Evolutionary conservation across 2,888 invertebrate species (phyloP), one percentile per base, ranked within the genome.

Genomic region (Caenorhabditis zanzibari): DNA sequence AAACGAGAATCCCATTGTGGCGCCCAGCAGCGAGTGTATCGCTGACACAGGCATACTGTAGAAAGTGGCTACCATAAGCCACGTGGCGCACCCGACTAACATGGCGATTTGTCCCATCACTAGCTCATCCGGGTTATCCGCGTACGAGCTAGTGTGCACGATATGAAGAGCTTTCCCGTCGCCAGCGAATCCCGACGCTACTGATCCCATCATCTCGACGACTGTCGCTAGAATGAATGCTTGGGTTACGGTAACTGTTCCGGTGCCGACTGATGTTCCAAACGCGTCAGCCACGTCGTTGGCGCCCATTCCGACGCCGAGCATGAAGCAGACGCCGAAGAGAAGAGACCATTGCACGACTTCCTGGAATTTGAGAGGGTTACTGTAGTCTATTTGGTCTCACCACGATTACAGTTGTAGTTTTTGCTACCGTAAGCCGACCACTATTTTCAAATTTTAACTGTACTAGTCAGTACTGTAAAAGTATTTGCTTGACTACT

Each of bases 211-310:
- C 86, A 97, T 96, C 94, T 98, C 98, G 93, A 97, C 98, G 90
- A 99, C 94, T 0, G 97, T 96, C 10, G 97, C 98, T 90, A 99
- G 94, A 85, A 96, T 94, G 93, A 98, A 99, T 28, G 98, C 98
- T 93, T 96, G 96, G 84, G 95, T 94, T 85, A 84, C 41, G 14
- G 84, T 84, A 28, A 97, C 64, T 97, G 97, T 94, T 94, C 93
- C 93, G n/a, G 84, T 80, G 28, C 87, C 87, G 12, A 87, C 87
- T 4, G 87, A 85, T 3, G 26, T 97, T 97, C 91, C 98, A 93
- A 99, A 99, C 9, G 97, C 97, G 93, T 99, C 99, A 86, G 98
- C 98, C 83, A 98, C 97, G 94, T 98, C 98, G 93, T 98, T 98
- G 83, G 98, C 98, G 63, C 98, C 98, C 91, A 98, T 97, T 63